A percentile compares a stretch with the other conserved stretches of the same genome.
Conservation (phyloP, 2,888 invertebrate genomes). For the Timandra comae region DNA sequence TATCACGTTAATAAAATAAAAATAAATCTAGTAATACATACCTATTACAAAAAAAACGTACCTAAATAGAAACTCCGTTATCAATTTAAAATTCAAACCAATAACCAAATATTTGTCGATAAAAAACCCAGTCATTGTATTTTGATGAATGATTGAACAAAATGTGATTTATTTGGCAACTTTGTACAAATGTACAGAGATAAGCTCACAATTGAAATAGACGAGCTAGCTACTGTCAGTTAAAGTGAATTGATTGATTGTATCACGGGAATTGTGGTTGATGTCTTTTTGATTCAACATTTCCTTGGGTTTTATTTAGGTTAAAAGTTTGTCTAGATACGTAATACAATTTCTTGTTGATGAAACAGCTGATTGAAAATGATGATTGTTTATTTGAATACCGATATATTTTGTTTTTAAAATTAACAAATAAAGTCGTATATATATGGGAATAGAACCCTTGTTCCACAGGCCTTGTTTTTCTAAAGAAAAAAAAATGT, state of each 20-base stretch:
- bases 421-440: no score
- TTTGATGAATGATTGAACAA: constrained; percentile 44
- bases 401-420: no score
- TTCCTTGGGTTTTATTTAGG: background rate
- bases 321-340: background rate
- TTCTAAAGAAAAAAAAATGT: no score
- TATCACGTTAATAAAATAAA: no score
- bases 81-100: constrained; percentile 1
- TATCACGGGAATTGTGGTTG: constrained; percentile 21
- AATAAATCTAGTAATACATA: no score
- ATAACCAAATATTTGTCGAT: constrained; percentile 12
- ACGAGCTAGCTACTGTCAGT: constrained; percentile 41
- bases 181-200: constrained; percentile 35
- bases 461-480: no score
- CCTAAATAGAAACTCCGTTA: no score
- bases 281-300: constrained; percentile 7
- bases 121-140: constrained; percentile 30
- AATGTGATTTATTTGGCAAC: constrained; percentile 46
- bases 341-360: no score
- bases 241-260: constrained; percentile 55
- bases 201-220: constrained; percentile 52
- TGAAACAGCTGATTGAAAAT: no score
- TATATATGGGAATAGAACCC: no score
- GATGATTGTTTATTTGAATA: no score
- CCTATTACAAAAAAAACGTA: no score